Percentiles rank a stretch among this genome's conserved stretches.
phyloP scores from a whole-genome alignment of 2,797 vertebrate genomes.

The Poecilia picta region DNA sequence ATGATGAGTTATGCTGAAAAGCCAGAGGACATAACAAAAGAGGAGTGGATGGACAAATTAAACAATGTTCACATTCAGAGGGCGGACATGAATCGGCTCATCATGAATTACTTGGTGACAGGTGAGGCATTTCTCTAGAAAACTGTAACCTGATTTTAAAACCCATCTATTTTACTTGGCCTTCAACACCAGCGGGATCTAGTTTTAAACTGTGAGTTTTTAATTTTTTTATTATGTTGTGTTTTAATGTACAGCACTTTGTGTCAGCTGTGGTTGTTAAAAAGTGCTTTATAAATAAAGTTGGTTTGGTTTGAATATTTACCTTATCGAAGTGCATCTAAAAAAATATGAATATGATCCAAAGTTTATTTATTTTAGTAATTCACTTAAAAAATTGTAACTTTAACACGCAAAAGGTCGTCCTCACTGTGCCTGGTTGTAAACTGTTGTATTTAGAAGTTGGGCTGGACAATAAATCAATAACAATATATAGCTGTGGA shows the following conservation, averaged over 20 bases:
- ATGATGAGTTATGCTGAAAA: conserved; percentile 98
- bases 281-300: too few species aligned
- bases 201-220: too few species aligned
- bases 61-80: conserved; percentile 97
- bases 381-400: background rate
- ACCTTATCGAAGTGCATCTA: background rate
- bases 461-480: too few species aligned
- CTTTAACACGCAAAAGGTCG: background rate
- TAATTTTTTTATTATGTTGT: too few species aligned
- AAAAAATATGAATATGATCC: background rate
- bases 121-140: conserved; percentile 76
- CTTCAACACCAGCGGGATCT: too few species aligned
- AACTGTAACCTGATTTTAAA: background rate
- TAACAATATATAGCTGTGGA: too few species aligned
- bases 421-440: too few species aligned
- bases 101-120: conserved; percentile 99
- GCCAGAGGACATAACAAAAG: conserved; percentile 94
- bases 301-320: background rate
- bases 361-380: background rate
- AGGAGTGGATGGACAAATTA: conserved; percentile 98
- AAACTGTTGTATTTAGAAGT: too few species aligned
- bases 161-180: too few species aligned
- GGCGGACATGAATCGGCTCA: conserved; percentile 97
- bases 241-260: too few species aligned
- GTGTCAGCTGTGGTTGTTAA: too few species aligned